Conservation (phyloP, 1,140 invertebrate species). For the Cydia amplana region DNA sequence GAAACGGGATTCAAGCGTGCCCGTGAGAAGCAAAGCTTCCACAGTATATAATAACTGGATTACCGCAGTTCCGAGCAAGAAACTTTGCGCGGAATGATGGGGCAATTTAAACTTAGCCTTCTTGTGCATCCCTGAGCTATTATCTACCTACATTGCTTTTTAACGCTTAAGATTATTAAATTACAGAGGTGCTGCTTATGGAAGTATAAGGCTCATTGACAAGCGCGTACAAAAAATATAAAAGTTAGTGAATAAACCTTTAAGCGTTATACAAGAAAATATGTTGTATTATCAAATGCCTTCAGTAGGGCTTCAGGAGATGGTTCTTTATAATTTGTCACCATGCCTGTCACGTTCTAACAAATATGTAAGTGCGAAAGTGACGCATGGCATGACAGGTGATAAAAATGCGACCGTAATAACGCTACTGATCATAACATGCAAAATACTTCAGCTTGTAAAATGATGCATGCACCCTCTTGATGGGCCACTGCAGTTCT, state of each 20-base stretch:
- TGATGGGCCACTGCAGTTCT: too few species aligned
- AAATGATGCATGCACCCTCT: not conserved
- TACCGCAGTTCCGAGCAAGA: conserved; percentile 8
- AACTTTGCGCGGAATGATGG: conserved; percentile 6
- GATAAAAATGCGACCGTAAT: too few species aligned
- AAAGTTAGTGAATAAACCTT: too few species aligned
- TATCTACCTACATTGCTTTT: conserved; percentile 14
- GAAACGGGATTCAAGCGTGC: not conserved
- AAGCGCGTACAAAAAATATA: not conserved
- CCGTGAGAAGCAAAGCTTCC: not conserved
- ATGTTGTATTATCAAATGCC: too few species aligned
- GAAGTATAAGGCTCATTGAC: not conserved
- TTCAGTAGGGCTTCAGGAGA: too few species aligned
- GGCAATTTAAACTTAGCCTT: conserved; percentile 16
- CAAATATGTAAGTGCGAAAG: too few species aligned
- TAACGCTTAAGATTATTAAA: conserved; percentile 9
- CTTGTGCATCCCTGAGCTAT: conserved; percentile 16
- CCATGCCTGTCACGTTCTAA: too few species aligned
- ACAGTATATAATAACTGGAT: conserved; percentile 18
- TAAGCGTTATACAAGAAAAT: too few species aligned
- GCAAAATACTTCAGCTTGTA: not conserved
- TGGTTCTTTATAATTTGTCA: too few species aligned
- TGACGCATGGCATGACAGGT: too few species aligned
- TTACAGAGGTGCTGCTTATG: not conserved
- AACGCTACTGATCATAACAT: too few species aligned